Evolutionary conservation across 1,140 invertebrate genomes (phyloP), one percentile per base, ranked within the genome.

Genomic region (Oryzaephilus surinamensis): DNA sequence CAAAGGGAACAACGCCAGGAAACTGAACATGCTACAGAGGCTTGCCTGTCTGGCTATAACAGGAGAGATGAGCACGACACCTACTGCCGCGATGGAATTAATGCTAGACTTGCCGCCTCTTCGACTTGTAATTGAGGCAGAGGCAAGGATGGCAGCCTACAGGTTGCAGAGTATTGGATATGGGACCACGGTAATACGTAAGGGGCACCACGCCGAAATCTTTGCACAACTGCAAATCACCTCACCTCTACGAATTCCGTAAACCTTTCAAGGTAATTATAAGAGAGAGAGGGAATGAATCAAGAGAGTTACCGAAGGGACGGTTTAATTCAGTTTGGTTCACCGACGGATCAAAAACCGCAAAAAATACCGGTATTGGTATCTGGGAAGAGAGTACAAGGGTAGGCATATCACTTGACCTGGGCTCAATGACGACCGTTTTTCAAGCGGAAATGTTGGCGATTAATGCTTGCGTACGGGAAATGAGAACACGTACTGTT

Each of bases 21-120:
- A 56, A 56, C 13, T 18, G 6, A 16, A 17, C 17, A 14, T 14
- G 31, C 13, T 32, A 7, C 31, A 32, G 6, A 32, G 31, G n/a
- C 13, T 32, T 14, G 31, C 31, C 6, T 32, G 31, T 17, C 14
- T 32, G 17, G n/a, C 10, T 6, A 32, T 32, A 8, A 32, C 31
- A 3, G 31, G 14, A 17, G 31, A n/a, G 4, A 32, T 32, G 31
- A 18, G 11, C 6, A 7, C 31, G 4, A 32, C 14, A 17, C n/a
- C 17, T n/a, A 32, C 31, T 3, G 31, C 13, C 5, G 31, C 31
- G 5, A 14, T 32, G 31, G 31, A 32, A 15, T 4, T 14, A 4
- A n/a, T 29, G 4, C n/a, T 29, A n/a, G 27, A n/a, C 15, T n/a
- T 4, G 11, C n/a, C 27, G 15, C 27, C 21, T 7, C 21, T 24